phyloP scores from a whole-genome alignment of 1,140 invertebrate species.

The Coelopa frigida region DNA sequence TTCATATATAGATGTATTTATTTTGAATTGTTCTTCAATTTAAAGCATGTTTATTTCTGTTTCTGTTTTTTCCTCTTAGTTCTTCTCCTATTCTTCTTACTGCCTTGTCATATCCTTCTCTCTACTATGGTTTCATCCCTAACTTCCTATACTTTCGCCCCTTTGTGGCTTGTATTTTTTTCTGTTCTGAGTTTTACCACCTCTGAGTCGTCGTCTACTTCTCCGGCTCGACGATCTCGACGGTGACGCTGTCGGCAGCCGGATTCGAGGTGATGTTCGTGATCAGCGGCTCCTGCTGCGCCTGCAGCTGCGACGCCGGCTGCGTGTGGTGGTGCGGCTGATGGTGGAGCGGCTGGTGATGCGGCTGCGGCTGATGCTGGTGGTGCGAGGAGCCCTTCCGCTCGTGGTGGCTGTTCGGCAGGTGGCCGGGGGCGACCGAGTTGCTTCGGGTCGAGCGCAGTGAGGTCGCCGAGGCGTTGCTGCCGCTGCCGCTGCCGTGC shows the following conservation, averaged over 20 bases:
- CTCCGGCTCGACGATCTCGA: constrained; percentile 39
- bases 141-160: not conserved
- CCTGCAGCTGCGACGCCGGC: constrained; percentile 27
- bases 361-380: constrained; percentile 9
- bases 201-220: constrained; percentile 18
- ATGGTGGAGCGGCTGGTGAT: constrained; percentile 13
- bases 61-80: constrained; percentile 2
- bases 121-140: not conserved
- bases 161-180: not conserved
- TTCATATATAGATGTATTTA: constrained; percentile 5
- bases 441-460: constrained; percentile 41
- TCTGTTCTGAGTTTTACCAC: constrained; percentile 6
- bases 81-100: constrained; percentile 19
- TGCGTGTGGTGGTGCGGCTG: constrained; percentile 17
- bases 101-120: constrained; percentile 10
- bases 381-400: constrained; percentile 30
- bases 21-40: not conserved
- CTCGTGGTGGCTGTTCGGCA: constrained; percentile 22
- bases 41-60: constrained; percentile 19
- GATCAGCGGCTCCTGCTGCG: constrained; percentile 25
- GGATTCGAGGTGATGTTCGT: constrained; percentile 42
- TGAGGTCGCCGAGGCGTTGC: constrained; percentile 38
- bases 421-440: constrained; percentile 37
- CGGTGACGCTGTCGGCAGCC: constrained; percentile 41
- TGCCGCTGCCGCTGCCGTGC: constrained; percentile 26